Percentiles rank a stretch among this genome's conserved stretches.
Evolutionary conservation across 2,113 vertebrate genomes (phyloP).

Genomic region (Seriola rivoliana): DNA sequence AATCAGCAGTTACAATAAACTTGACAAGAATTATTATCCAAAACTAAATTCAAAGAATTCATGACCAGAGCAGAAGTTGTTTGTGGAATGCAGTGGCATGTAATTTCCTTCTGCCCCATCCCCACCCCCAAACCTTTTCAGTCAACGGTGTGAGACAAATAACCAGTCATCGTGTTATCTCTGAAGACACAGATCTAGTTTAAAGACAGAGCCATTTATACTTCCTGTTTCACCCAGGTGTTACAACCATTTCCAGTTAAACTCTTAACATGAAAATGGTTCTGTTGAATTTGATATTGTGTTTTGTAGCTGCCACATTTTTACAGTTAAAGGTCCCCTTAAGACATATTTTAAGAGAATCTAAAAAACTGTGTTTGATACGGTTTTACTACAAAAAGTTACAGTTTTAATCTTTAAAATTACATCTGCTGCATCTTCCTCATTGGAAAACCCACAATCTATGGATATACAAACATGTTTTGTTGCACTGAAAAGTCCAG

Average conservation of each 20-base stretch:
- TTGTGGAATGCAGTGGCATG: conserved; percentile 68
- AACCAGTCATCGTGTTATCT: conserved; percentile 78
- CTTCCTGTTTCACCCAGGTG: conserved; percentile 76
- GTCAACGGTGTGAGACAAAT: conserved; percentile 73
- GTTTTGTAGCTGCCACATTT: neutral
- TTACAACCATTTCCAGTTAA: conserved; percentile 42
- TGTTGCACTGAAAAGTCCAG: no score
- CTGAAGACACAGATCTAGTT: conserved; percentile 45
- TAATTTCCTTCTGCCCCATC: conserved; percentile 53
- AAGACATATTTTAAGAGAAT: no score
- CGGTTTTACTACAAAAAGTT: no score
- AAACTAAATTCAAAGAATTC: conserved; percentile 17
- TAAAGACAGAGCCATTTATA: conserved; percentile 49
- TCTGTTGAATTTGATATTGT: neutral
- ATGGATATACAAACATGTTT: no score
- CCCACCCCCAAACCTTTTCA: conserved; percentile 43
- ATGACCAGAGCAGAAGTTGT: conserved; percentile 37
- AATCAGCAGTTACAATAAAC: neutral
- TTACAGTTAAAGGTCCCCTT: neutral
- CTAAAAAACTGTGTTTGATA: no score
- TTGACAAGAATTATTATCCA: neutral
- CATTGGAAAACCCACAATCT: neutral
- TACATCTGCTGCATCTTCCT: neutral
- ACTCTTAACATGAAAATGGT: neutral
- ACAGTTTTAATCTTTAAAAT: no score